Evolutionary conservation across 2,113 vertebrate genomes (phyloP).

Genomic region (Sphyrna mokarran): DNA sequence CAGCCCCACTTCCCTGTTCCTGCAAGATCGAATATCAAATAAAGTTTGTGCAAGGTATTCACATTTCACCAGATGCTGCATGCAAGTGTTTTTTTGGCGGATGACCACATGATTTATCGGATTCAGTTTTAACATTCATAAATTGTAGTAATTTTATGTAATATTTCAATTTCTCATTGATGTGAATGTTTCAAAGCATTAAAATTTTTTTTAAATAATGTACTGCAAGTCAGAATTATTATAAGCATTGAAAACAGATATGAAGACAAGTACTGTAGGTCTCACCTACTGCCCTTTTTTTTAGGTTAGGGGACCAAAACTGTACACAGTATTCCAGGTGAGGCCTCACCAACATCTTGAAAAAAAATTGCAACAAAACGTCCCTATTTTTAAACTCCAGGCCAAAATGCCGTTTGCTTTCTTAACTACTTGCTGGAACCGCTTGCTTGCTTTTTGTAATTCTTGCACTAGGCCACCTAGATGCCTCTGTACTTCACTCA

Average conservation of each 20-base stretch:
- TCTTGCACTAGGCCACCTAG: no score
- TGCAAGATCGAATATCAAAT: slow-evolving; percentile 43
- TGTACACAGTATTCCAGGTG: no score
- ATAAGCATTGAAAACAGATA: neutral
- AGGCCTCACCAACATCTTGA: no score
- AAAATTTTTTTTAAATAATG: neutral
- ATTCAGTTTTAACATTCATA: neutral
- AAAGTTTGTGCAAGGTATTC: neutral
- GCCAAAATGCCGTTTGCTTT: no score
- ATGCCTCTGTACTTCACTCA: no score
- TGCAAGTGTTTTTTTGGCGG: neutral
- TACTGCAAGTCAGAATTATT: neutral
- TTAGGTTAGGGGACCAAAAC: no score
- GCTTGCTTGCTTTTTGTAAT: no score
- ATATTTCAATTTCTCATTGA: neutral
- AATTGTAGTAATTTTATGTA: neutral
- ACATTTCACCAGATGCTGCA: neutral
- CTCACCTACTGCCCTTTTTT: no score
- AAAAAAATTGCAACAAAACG: no score
- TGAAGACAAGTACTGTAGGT: neutral
- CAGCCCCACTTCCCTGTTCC: slow-evolving; percentile 80
- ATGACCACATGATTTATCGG: neutral
- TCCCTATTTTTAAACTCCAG: no score
- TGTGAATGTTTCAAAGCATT: neutral
- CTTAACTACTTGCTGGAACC: no score